These are phyloP conservation scores for Australoheros scitulus DNA, from an alignment of 2,113 vertebrate genomes.

Conservation along the genomic window DNA sequence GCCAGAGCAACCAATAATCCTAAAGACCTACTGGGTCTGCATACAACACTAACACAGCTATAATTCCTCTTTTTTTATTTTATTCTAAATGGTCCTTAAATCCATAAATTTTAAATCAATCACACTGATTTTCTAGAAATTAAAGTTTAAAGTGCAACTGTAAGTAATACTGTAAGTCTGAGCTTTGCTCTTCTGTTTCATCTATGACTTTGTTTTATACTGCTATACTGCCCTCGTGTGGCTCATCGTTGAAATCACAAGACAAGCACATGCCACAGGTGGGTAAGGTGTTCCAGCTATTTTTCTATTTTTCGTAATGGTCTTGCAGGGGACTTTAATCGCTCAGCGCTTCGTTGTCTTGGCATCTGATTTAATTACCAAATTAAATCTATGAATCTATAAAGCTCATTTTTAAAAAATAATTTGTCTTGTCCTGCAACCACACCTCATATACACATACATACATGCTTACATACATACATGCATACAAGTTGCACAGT, in stretches of 20 bases:
- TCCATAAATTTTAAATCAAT: background rate
- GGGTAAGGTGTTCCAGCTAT: background rate
- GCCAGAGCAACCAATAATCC: background rate
- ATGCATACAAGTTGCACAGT: background rate
- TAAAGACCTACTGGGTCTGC: background rate
- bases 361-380: too few relatives aligned
- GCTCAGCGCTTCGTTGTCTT: too few relatives aligned
- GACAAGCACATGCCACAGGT: constrained; percentile 38
- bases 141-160: background rate
- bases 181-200: background rate
- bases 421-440: background rate
- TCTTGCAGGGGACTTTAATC: background rate
- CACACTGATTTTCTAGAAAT: background rate
- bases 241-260: constrained; percentile 38
- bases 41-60: background rate
- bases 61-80: background rate
- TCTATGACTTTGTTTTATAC: background rate
- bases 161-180: background rate
- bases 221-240: constrained; percentile 60
- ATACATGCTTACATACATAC: background rate
- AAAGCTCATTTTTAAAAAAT: background rate
- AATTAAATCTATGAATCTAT: background rate
- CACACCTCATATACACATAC: background rate
- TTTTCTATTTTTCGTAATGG: background rate
- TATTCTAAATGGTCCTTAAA: background rate